These are phyloP conservation scores for Lophura nycthemera DNA, from an alignment of 2,113 vertebrate species.

Conservation along the genomic window DNA sequence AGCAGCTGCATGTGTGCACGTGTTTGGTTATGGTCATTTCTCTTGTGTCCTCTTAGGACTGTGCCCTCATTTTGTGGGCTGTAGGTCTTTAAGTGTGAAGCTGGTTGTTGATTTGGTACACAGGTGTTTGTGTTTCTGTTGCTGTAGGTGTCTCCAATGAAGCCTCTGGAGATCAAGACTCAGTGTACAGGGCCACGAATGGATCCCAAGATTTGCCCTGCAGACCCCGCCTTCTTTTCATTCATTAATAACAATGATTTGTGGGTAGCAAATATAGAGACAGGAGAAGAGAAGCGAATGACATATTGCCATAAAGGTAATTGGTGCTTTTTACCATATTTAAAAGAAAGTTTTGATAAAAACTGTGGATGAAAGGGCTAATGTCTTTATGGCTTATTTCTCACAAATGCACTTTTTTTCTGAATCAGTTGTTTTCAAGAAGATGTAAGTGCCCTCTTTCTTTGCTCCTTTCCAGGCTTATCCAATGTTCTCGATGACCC, in stretches of 20 bases:
- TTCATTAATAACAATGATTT: slow-evolving; percentile 96
- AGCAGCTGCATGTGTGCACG: neutral
- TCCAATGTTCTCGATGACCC: slow-evolving; percentile 93
- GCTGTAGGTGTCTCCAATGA: slow-evolving; percentile 89
- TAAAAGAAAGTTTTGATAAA: neutral
- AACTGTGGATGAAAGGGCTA: neutral
- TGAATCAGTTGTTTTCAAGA: neutral
- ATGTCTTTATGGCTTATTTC: neutral
- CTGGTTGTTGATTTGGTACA: neutral
- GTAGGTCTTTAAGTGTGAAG: neutral
- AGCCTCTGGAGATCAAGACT: slow-evolving; percentile 94
- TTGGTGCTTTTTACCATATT: neutral
- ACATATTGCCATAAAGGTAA: slow-evolving; percentile 94
- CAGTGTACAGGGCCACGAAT: slow-evolving; percentile 94
- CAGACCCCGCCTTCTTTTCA: slow-evolving; percentile 90
- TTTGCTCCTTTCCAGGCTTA: slow-evolving; percentile 77
- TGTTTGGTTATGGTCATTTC: accelerated
- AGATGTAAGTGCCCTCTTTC: neutral
- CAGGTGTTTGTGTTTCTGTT: neutral
- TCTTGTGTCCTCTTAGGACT: neutral
- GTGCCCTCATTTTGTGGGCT: neutral
- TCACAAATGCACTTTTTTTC: neutral
- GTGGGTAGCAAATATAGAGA: slow-evolving; percentile 93
- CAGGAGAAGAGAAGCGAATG: slow-evolving; percentile 87
- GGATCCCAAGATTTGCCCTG: slow-evolving; percentile 96